Evolutionary conservation across 2,113 vertebrate genomes (phyloP), one percentile per base, ranked within the genome.

Genomic region (Erythrocercus mccallii): DNA sequence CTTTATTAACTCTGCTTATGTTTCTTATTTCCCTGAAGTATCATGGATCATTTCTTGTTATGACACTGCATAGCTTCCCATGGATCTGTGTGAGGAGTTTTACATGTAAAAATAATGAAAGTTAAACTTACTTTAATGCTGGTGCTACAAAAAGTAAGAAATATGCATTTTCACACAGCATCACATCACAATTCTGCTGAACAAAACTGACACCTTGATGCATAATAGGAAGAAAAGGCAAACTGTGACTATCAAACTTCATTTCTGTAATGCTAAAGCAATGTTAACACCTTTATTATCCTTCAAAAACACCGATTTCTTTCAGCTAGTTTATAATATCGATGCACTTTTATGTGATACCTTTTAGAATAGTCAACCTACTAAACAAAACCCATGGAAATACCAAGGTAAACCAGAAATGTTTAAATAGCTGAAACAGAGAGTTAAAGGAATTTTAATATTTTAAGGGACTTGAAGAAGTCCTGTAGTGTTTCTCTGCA

Each of bases 291-390:
- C 51, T 89, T 87, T 70, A 51, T 1, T 53, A 50, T 5, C 14
- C 17, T 91, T 65, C 33, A 83, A 72, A 95, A 73, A 61, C 10
- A 40, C 33, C 57, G 24, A 94, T 92, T 86, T 71, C 18, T 89
- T 96, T 44, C 85, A 79, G 35, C 21, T 91, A 44, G 23, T 50
- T 94, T 94, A 95, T 89, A 58, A 86, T 95, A 70, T 23, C 2
- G 1, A 44, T 25, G 22, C 4, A 54, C 5, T 28, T 54, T 62
- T 61, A 30, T 37, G 15, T n/a, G 23, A 17, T 56, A 44, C 3
- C 11, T 79, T 82, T 91, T 28, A 86, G 45, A 85, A 64, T 0
- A 72, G 51, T 24, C 47, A 57, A 6, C 21, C n/a, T 40, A 20
- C 25, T 76, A 58, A 91, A 51, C 7, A 65, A 15, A 90, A 77